Evolutionary conservation across 2,888 invertebrate genomes (phyloP), one percentile per base, ranked within the genome.

Genomic region (Trachelus iudaicus): DNA sequence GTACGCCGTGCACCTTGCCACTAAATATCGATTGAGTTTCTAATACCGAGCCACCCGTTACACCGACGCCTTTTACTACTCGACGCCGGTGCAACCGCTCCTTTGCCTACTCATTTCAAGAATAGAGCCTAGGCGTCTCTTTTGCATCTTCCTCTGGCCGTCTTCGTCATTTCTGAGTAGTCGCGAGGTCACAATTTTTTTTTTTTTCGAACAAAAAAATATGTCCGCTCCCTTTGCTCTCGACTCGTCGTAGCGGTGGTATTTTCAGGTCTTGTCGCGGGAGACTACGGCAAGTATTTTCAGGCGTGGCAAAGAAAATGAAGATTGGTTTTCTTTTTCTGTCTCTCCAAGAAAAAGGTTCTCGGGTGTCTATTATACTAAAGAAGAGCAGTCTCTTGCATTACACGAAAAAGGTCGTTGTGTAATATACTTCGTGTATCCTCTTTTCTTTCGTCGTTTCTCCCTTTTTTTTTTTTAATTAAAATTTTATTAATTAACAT

Each of bases 1-100:
- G 76, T 73, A 75, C 69, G 74, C 40, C 37, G 35, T 34, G 73
- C 76, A 76, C 69, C 33, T 35, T 69, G 37, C 56, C 12, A 68
- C 68, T 69, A 73, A 74, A 74, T 76, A 79, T 79, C 74, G 76
- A 76, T 76, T 76, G 34, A 23, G 37, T 37, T 71, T 77, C 69
- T 73, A 31, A 35, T 73, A 35, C 71, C 34, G 23, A 31, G 11
- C 33, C 68, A n/a, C 69, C 11, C 69, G 33, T 23, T 76, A 69
- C 31, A 71, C 31, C 30, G 71, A 71, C 31, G 33, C 13, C 31
- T 71, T 71, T 71, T 71, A 30, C 12, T 71, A 33, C 31, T 30
- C 40, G 40, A 40, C 40, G 23, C 40, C 23, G 23, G 9, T 56
- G 40, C 23, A 23, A 56, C 23, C 40, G 15, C 40, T 56, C 23